Evolutionary conservation across 2,888 invertebrate genomes (phyloP), one percentile per base, ranked within the genome.

Genomic region (Pseudococcus viburni): DNA sequence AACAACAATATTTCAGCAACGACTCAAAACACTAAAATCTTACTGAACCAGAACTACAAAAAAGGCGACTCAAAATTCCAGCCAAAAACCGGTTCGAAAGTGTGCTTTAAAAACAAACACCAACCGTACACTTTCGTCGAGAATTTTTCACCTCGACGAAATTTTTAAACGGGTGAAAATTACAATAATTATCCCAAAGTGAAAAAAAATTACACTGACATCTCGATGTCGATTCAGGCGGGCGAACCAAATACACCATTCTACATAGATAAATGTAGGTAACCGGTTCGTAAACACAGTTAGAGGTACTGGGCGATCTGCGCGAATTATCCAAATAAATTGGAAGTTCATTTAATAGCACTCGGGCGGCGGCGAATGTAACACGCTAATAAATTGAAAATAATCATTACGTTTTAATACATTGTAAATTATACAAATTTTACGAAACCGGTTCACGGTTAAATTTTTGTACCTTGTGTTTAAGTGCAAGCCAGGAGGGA

Each of bases 391-490:
- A 77, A 77, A 77, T 77, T 77, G 77, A 77, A 77, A 77, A 77
- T 77, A 77, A 77, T 77, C 77, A 77, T 39, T 77, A 77, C 39
- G 77, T 77, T 39, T 77, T 42, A 17, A 77, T 39, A 77, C 77
- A 77, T 77, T 77, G 77, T 77, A 77, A 77, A 77, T 77, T 39
- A 77, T 42, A 77, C 77, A 77, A 77, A 77, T 77, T 77, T 77
- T 17, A 77, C 55, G 39, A 42, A 77, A 77, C 77, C 77, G 42
- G 77, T 77, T 77, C 39, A 42, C 77, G 77, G 77, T 42, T 77
- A 77, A 77, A 77, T 39, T 77, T 77, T 42, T 42, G n/a, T 39
- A 77, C 39, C 39, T 39, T 77, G 26, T 77, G 39, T 39, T 77
- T 77, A 77, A 77, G 39, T 77, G 42, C 77, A 42, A 42, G 77